A percentile compares a stretch with the other conserved stretches of the same genome.
Conservation (phyloP, 2,113 vertebrate species). For the Ochotona curzoniae region DNA sequence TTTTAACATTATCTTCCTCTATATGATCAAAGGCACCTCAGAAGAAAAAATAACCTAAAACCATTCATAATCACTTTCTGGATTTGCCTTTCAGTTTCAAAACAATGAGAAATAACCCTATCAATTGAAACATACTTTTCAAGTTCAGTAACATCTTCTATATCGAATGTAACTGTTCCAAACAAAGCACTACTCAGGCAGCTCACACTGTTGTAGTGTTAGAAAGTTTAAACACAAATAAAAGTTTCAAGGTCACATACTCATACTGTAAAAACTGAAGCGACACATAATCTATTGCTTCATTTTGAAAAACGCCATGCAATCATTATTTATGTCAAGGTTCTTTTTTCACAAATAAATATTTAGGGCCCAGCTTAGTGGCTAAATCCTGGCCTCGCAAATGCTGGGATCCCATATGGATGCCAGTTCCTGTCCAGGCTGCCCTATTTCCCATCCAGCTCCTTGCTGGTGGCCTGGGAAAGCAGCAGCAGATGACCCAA, state of each 20-base stretch:
- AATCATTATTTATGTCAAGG: conserved; percentile 1
- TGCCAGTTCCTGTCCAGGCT: too few relatives aligned
- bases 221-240: background rate
- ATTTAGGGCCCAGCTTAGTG: background rate
- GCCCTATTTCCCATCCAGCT: too few relatives aligned
- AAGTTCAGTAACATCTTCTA: conserved; percentile 28
- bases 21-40: background rate
- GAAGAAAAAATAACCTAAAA: conserved; percentile 40
- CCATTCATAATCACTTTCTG: background rate
- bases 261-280: background rate
- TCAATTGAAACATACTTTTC: background rate
- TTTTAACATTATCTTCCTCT: background rate
- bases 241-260: background rate
- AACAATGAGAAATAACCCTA: conserved; percentile 14
- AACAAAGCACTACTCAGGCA: background rate
- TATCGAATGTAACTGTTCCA: background rate
- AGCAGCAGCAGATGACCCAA: too few relatives aligned
- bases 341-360: background rate
- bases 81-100: conserved; percentile 10
- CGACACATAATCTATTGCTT: conserved; percentile 14
- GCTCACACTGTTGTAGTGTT: background rate
- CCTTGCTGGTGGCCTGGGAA: too few relatives aligned
- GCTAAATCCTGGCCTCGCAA: too few relatives aligned
- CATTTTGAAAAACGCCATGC: background rate
- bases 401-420: too few relatives aligned